Evolutionary conservation across 2,797 vertebrate genomes (phyloP), one percentile per base, ranked within the genome.

Genomic region (Centropyge bicolor): DNA sequence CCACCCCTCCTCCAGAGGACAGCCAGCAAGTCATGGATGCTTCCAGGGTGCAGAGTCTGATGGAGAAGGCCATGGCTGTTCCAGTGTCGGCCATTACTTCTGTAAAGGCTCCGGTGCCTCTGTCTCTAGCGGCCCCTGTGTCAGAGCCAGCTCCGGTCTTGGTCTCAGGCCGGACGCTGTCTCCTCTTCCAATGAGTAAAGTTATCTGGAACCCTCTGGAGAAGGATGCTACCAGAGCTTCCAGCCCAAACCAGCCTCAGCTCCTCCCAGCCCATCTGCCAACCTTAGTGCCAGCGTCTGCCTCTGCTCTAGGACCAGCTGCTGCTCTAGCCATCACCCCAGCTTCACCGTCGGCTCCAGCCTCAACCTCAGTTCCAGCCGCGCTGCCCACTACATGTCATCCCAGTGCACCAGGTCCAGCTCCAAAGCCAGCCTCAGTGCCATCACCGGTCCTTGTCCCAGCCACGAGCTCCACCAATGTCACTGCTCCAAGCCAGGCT

Each of bases 31-130:
- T 93, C 22, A 85, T 93, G 79, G 89, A 93, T 59, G 87, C 89
- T 9, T 87, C 82, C 75, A 81, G 81, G 20, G 89, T 76, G 49
- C 90, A 92, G 72, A 90, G 88, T 75, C 82, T 93, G 59, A 92
- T 93, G 89, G 93, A 94, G 82, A 95, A 92, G 70, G 87, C 93
- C 0, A 87, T 95, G 78, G 85, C 93, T 3, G 81, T 88, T n/a
- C 88, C 92, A 0, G 81, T 65, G 2, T 73, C 93, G 0, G 70
- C 88, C 49, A 76, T 65, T 10, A 61, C 69, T 7, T 48, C 83
- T 5, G 49, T 36, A 35, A 80, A 73, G 35, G 57, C 68, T 69
- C 59, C 67, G 4, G 59, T 40, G 24, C 57, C 83, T 8, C 51
- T 57, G 12, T 71, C 88, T 12, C 27, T 73, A n/a, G 22, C 70